phyloP scores from a whole-genome alignment of 2,113 vertebrate species.

The Erythrolamprus reginae region DNA sequence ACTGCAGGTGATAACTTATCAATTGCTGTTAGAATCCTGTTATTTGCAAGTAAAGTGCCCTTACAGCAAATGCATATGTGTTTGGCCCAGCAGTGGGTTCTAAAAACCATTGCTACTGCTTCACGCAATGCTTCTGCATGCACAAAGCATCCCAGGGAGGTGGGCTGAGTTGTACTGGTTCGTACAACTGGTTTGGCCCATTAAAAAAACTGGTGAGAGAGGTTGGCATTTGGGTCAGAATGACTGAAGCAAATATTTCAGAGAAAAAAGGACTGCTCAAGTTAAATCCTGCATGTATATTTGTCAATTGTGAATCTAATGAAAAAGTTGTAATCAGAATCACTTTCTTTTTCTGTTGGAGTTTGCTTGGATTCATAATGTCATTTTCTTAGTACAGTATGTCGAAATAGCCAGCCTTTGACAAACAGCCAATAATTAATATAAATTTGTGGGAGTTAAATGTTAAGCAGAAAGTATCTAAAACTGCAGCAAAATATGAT shows the following conservation, averaged over 20 bases:
- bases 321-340: neutral
- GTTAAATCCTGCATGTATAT: neutral
- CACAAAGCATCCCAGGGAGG: too few relatives aligned
- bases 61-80: neutral
- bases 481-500: neutral
- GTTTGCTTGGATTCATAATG: conserved; percentile 21
- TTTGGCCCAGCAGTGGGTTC: neutral
- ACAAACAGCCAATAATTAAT: neutral
- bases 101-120: too few relatives aligned
- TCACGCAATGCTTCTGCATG: too few relatives aligned
- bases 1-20: neutral
- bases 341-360: conserved; percentile 7
- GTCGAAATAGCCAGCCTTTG: neutral
- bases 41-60: neutral
- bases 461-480: conserved; percentile 8
- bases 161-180: too few relatives aligned
- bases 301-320: neutral
- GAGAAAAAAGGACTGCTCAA: neutral
- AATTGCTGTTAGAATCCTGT: neutral
- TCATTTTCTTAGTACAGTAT: conserved; percentile 16
- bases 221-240: neutral
- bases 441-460: conserved; percentile 2
- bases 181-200: too few relatives aligned
- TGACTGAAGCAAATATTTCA: neutral
- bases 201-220: neutral